Conservation (phyloP, 2,888 invertebrate genomes). For the Proisotoma minuta region DNA sequence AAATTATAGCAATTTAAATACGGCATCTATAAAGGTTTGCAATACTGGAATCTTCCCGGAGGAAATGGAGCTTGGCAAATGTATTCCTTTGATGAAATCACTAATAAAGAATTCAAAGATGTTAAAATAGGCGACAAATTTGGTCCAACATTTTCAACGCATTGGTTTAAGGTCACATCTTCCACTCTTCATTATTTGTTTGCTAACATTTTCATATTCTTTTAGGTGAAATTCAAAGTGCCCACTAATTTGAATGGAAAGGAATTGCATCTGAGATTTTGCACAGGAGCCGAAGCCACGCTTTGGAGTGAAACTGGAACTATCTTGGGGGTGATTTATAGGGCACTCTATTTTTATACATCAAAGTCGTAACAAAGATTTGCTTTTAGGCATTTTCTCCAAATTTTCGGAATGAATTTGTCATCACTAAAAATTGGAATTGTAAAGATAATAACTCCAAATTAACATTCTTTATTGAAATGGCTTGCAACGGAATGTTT, state of each 20-base stretch:
- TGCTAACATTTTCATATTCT: background rate
- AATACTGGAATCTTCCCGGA: slow-evolving; percentile 20
- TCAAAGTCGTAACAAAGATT: background rate
- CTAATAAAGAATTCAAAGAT: slow-evolving; percentile 39
- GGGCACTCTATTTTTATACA: too few relatives aligned
- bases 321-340: slow-evolving; percentile 49
- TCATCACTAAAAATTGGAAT: slow-evolving; percentile 40
- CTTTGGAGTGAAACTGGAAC: slow-evolving; percentile 50
- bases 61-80: slow-evolving; percentile 21
- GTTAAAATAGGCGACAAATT: slow-evolving; percentile 48
- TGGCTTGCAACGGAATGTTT: slow-evolving; percentile 55
- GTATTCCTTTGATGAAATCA: slow-evolving; percentile 20
- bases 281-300: slow-evolving; percentile 52
- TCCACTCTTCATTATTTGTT: too few relatives aligned
- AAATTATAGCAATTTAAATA: background rate
- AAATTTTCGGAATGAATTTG: slow-evolving; percentile 44
- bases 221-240: slow-evolving; percentile 50
- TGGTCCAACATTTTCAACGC: slow-evolving; percentile 54
- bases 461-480: slow-evolving; percentile 52
- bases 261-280: slow-evolving; percentile 54
- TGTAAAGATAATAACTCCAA: slow-evolving; percentile 26
- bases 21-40: background rate
- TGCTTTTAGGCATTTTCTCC: slow-evolving; percentile 36
- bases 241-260: slow-evolving; percentile 52
- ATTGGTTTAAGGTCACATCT: slow-evolving; percentile 54